Evolutionary conservation across 2,888 invertebrate species (phyloP).

Genomic region (Yponomeuta cagnagella): DNA sequence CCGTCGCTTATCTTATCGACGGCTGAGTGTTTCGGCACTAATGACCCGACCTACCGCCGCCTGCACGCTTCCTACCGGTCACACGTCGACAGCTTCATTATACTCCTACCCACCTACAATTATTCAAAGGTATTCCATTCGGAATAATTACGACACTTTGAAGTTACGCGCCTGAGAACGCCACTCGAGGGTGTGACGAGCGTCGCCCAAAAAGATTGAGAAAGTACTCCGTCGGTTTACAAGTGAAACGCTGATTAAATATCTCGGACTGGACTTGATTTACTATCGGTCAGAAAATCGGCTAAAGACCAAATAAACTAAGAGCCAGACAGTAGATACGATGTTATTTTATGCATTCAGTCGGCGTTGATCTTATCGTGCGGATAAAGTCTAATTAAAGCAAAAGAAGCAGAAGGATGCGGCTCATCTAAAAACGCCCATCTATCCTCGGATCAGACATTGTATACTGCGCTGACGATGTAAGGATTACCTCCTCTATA

Average conservation of each 20-base stretch:
- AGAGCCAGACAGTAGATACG: not conserved
- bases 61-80: slow-evolving; percentile 33
- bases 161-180: not conserved
- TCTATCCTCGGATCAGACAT: slow-evolving; percentile 32
- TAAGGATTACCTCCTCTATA: slow-evolving; percentile 41
- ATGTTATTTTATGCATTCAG: slow-evolving; percentile 11
- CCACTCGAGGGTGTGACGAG: not conserved
- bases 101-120: slow-evolving; percentile 17
- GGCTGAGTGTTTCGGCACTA: slow-evolving; percentile 51
- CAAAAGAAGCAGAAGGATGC: slow-evolving; percentile 13
- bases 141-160: not conserved
- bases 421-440: slow-evolving; percentile 36
- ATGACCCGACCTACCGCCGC: slow-evolving; percentile 44
- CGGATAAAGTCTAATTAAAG: slow-evolving; percentile 18
- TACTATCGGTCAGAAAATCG: not conserved
- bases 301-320: not conserved
- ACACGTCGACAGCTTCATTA: slow-evolving; percentile 55
- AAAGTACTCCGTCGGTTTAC: not conserved
- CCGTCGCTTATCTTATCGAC: slow-evolving; percentile 59
- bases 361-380: slow-evolving; percentile 2
- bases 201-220: not conserved
- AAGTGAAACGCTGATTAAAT: not conserved
- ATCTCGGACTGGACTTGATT: not conserved
- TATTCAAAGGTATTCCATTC: slow-evolving; percentile 8
- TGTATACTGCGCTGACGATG: slow-evolving; percentile 30